These are phyloP conservation scores for Thaumetopoea pityocampa DNA, from an alignment of 1,140 invertebrate genomes.

Conservation along the genomic window DNA sequence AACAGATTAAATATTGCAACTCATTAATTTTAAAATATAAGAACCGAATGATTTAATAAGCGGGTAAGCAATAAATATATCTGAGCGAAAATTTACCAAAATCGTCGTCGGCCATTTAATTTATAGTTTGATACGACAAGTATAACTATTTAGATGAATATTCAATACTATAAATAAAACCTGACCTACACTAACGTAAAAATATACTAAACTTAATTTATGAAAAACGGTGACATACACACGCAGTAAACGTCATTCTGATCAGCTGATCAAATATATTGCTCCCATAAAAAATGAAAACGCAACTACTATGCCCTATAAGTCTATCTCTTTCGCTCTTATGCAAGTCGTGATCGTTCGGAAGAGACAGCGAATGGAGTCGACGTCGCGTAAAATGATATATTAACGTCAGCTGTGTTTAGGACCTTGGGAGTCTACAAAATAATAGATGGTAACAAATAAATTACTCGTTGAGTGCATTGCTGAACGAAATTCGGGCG, in stretches of 20 bases:
- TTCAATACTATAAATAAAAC: slow-evolving; percentile 66
- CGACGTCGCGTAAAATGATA: slow-evolving; percentile 72
- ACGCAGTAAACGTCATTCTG: slow-evolving; percentile 68
- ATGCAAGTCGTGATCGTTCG: slow-evolving; percentile 4
- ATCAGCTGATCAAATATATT: slow-evolving; percentile 76
- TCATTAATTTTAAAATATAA: slow-evolving; percentile 14
- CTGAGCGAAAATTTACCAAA: slow-evolving; percentile 33
- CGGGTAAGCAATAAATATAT: slow-evolving; percentile 34
- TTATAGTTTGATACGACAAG: slow-evolving; percentile 39
- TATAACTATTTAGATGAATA: slow-evolving; percentile 57
- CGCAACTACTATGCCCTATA: slow-evolving; percentile 57
- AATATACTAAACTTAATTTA: slow-evolving; percentile 72
- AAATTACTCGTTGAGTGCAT: slow-evolving; percentile 71
- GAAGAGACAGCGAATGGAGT: slow-evolving; percentile 42
- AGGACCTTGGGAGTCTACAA: slow-evolving; percentile 74
- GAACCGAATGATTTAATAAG: slow-evolving; percentile 20
- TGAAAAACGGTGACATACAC: slow-evolving; percentile 66
- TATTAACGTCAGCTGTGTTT: slow-evolving; percentile 75
- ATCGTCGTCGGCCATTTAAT: slow-evolving; percentile 38
- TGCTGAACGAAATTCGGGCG: slow-evolving; percentile 72
- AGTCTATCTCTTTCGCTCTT: slow-evolving; percentile 38
- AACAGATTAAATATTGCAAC: not conserved
- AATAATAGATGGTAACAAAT: slow-evolving; percentile 75
- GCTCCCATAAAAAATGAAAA: slow-evolving; percentile 76
- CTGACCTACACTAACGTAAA: slow-evolving; percentile 63